Evolutionary conservation across 2,888 invertebrate genomes (phyloP).

Genomic region (Drosophila longiperda): DNA sequence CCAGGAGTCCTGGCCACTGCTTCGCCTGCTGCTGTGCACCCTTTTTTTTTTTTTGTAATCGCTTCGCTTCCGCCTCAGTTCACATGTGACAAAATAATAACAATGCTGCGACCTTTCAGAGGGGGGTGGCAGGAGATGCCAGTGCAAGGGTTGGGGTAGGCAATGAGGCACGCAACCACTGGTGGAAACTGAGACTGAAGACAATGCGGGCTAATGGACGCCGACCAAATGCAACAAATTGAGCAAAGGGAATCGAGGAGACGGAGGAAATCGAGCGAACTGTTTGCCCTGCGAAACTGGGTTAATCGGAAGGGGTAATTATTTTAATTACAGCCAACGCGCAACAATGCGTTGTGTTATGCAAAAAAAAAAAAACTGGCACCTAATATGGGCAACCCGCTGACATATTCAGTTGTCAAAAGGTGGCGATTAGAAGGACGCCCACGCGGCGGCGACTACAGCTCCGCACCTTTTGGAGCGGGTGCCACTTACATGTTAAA

Average conservation of each 20-base stretch:
- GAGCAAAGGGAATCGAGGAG: constrained; percentile 37
- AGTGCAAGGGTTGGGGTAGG: constrained; percentile 1
- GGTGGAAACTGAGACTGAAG: constrained; percentile 33
- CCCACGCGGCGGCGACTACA: constrained; percentile 15
- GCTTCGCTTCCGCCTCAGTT: constrained; percentile 76
- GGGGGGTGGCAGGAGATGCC: background rate
- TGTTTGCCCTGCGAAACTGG: constrained; percentile 61
- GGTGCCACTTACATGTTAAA: constrained; percentile 66
- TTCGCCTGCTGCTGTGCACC: constrained; percentile 37
- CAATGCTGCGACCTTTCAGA: constrained; percentile 25
- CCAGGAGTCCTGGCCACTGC: constrained; percentile 6
- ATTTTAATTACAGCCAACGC: constrained; percentile 77
- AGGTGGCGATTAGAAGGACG: constrained; percentile 49
- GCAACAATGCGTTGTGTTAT: constrained; percentile 50
- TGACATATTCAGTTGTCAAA: constrained; percentile 56
- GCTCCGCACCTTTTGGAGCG: constrained; percentile 64
- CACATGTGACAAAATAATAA: constrained; percentile 82
- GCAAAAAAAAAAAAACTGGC: constrained; percentile 71
- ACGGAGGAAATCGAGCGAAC: background rate
- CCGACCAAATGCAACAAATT: constrained; percentile 73
- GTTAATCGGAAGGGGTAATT: constrained; percentile 79
- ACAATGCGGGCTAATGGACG: constrained; percentile 76
- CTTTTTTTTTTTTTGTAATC: constrained; percentile 62
- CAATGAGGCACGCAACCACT: constrained; percentile 47
- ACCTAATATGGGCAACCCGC: constrained; percentile 59